Conservation (phyloP, 2,888 invertebrate species). For the Folsomia manolachei region DNA sequence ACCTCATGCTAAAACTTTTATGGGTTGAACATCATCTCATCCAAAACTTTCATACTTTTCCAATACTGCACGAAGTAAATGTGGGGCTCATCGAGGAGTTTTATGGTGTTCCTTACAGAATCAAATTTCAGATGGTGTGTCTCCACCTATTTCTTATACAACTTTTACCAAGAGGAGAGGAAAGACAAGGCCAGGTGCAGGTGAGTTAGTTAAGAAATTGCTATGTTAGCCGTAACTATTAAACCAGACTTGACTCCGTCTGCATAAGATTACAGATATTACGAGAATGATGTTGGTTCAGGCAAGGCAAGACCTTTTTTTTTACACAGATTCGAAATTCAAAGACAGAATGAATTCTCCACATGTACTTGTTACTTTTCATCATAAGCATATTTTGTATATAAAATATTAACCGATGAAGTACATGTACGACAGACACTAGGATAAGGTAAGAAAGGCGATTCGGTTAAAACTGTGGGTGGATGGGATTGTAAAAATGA, state of each 20-base stretch:
- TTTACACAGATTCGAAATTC: background rate
- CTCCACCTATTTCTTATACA: too few relatives aligned
- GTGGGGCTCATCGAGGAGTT: background rate
- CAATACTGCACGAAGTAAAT: background rate
- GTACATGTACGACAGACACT: too few relatives aligned
- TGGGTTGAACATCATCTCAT: background rate
- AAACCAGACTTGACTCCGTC: background rate
- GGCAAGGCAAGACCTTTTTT: background rate
- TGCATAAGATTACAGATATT: background rate
- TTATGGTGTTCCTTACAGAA: conserved; percentile 2
- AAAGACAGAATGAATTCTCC: too few relatives aligned
- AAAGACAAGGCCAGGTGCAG: background rate
- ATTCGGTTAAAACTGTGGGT: too few relatives aligned
- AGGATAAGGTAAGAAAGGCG: too few relatives aligned
- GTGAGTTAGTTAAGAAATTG: background rate
- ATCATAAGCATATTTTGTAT: background rate
- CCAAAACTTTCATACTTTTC: conserved; percentile 11
- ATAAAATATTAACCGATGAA: background rate
- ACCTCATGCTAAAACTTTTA: background rate
- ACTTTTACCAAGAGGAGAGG: background rate
- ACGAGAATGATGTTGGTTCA: background rate
- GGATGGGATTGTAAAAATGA: background rate
- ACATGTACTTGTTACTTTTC: background rate
- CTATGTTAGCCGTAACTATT: too few relatives aligned
- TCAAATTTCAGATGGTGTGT: conserved; percentile 19